Conservation (phyloP, 2,888 invertebrate genomes). For the Oxyteleia sp. region DNA sequence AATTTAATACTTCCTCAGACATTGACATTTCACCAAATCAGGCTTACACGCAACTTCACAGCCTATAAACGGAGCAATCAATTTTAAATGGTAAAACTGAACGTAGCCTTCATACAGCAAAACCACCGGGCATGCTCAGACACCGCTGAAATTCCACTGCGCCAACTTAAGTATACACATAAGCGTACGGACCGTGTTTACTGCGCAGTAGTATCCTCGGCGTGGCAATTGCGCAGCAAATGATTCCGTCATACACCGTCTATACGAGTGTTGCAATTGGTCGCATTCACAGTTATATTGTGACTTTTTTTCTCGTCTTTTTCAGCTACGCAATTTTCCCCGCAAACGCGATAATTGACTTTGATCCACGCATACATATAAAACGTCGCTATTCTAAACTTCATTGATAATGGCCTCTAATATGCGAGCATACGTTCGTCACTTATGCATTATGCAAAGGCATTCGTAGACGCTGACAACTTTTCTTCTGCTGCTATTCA, state of each 20-base stretch:
- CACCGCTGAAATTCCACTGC: too few species aligned
- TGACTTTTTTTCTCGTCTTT: conserved; percentile 32
- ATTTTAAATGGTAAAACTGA: background rate
- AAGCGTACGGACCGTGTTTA: conserved; percentile 26
- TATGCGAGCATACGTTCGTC: conserved; percentile 39
- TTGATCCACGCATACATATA: conserved; percentile 54
- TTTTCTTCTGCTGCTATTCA: conserved; percentile 64
- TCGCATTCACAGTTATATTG: conserved; percentile 18
- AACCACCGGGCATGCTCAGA: background rate
- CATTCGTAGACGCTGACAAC: conserved; percentile 59
- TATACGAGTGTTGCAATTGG: conserved; percentile 55
- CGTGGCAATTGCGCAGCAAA: conserved; percentile 46
- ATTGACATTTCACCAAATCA: too few species aligned
- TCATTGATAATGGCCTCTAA: conserved; percentile 65
- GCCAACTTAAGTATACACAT: too few species aligned
- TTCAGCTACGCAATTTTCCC: conserved; percentile 54
- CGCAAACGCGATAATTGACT: conserved; percentile 54
- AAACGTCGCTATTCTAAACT: conserved; percentile 30
- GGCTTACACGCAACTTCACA: too few species aligned
- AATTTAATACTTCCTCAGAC: too few species aligned
- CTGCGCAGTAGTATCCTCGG: conserved; percentile 51
- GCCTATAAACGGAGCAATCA: too few species aligned
- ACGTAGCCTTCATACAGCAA: background rate
- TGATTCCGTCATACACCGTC: conserved; percentile 29
- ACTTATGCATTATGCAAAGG: conserved; percentile 48